These are phyloP conservation scores for Semnornis frantzii DNA, from an alignment of 2,113 vertebrate genomes.

Conservation along the genomic window DNA sequence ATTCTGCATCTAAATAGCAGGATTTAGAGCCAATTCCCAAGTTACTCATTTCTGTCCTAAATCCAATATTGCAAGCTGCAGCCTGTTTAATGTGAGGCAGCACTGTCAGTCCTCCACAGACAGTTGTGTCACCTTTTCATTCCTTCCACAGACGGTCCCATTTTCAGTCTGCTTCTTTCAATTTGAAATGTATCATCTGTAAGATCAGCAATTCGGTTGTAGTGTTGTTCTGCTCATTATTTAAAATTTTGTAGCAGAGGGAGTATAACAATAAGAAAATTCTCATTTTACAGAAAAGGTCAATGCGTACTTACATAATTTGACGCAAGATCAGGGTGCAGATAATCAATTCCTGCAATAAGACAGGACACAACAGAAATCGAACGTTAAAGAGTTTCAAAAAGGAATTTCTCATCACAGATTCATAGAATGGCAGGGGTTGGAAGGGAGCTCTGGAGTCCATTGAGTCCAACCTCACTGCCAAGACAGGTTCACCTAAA, in stretches of 20 bases:
- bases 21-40: constrained; percentile 12
- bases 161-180: not conserved
- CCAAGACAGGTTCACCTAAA: no score
- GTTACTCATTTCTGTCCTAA: not conserved
- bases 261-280: not conserved
- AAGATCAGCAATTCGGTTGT: not conserved
- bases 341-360: constrained; percentile 92
- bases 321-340: constrained; percentile 93
- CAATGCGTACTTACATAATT: constrained; percentile 90
- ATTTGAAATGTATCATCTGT: not conserved
- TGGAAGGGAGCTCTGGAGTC: no score
- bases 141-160: not conserved
- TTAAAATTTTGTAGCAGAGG: not conserved
- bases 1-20: constrained; percentile 21
- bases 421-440: no score
- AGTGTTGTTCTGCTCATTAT: not conserved
- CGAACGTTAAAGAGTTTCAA: constrained; percentile 42
- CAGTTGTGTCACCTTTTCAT: not conserved
- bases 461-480: no score
- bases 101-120: not conserved
- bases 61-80: not conserved
- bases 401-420: not conserved
- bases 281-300: not conserved
- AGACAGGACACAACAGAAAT: constrained; percentile 63
- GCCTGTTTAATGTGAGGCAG: not conserved